Evolutionary conservation across 1,140 invertebrate genomes (phyloP), one percentile per base, ranked within the genome.

Genomic region (Pygmarrhopalites habei): DNA sequence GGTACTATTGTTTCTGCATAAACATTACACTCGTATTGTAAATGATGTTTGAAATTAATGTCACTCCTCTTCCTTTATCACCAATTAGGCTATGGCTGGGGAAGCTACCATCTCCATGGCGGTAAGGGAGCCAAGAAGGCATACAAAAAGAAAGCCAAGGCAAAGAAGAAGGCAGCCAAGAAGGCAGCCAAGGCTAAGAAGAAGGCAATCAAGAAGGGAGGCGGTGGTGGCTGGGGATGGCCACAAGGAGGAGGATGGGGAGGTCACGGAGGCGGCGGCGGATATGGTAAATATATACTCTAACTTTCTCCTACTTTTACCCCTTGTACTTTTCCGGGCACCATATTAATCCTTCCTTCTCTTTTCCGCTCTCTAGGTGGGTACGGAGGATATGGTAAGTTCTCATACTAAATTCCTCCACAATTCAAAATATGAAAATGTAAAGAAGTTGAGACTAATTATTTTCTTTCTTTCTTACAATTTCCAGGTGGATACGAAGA

Each of bases 31-130:
- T n/a, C n/a, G n/a, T n/a, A n/a, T n/a, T n/a, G n/a, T n/a, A n/a
- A n/a, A n/a, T n/a, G n/a, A n/a, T n/a, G n/a, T n/a, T n/a, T n/a
- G n/a, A n/a, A n/a, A n/a, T 35, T 7, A 35, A 35, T 35, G 32
- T 35, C 32, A 7, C 32, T 35, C 15, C 15, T 15, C 15, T 35
- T 35, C 32, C 15, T 35, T 35, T 35, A 35, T 35, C 15, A 7
- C 64, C 1, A 66, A 66, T n/a, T n/a, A 49, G 64, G 64, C 7
- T 71, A 71, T 52, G 66, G 69, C 41, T 71, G 69, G 69, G 69
- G 69, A 52, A 68, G 66, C 21, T 71, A 71, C 62, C 69, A 71
- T 41, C 52, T 62, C 29, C 62, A 68, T 49, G 58, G 30, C 29
- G 53, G 60, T 21, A 62, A 58, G 28, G 53, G 46, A 12, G 43